Evolutionary conservation across 1,140 invertebrate genomes (phyloP).

Genomic region (Rhopalosiphum padi): DNA sequence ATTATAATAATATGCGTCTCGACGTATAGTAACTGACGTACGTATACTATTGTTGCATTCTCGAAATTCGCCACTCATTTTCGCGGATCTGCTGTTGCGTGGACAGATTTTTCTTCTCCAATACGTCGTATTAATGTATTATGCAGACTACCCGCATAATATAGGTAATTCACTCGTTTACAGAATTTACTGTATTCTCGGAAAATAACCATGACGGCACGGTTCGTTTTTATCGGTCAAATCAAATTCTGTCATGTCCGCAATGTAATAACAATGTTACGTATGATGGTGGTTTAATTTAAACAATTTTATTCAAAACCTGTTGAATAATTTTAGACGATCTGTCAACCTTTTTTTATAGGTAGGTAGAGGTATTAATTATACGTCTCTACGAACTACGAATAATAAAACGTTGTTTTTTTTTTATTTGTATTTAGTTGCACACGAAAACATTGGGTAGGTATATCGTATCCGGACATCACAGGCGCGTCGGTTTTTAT

Average conservation of each 20-base stretch:
- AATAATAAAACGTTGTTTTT: neutral
- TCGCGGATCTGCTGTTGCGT: neutral
- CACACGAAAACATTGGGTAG: neutral
- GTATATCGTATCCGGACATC: neutral
- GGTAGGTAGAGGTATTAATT: neutral
- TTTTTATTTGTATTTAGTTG: neutral
- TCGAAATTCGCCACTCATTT: neutral
- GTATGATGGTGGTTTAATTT: neutral
- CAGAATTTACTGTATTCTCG: neutral
- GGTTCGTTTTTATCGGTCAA: neutral
- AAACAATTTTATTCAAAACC: conserved; percentile 36
- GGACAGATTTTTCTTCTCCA: neutral
- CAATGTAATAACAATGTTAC: neutral
- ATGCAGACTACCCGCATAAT: neutral
- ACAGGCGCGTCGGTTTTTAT: neutral
- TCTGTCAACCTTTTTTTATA: neutral
- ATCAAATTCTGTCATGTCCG: neutral
- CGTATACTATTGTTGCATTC: neutral
- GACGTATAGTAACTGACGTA: neutral
- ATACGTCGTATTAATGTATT: neutral
- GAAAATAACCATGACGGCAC: neutral
- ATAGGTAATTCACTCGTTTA: neutral
- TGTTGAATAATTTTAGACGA: neutral
- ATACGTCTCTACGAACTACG: neutral
- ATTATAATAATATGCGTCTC: neutral